phyloP scores from a whole-genome alignment of 2,113 vertebrate species.

The Aleadryas rufinucha region DNA sequence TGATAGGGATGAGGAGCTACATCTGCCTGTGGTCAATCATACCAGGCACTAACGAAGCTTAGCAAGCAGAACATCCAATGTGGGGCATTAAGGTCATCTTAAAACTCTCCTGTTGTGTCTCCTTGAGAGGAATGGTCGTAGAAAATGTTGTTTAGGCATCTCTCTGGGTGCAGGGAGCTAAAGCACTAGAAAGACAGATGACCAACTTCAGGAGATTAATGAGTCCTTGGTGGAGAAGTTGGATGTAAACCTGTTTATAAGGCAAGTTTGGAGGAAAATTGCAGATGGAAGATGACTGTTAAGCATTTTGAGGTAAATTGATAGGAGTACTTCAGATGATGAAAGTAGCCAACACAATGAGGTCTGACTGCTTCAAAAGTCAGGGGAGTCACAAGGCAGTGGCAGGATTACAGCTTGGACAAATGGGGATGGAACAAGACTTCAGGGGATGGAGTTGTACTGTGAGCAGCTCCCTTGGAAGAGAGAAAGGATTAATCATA shows the following conservation, averaged over 20 bases:
- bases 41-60: neutral
- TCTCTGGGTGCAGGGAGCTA: neutral
- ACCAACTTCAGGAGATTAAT: neutral
- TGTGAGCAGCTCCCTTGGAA: neutral
- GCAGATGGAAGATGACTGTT: neutral
- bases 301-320: neutral
- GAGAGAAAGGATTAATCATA: neutral
- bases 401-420: neutral
- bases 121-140: neutral
- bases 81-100: neutral
- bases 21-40: fast-evolving
- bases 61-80: neutral
- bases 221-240: neutral
- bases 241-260: neutral
- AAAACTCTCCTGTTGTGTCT: neutral
- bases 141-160: neutral
- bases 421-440: neutral
- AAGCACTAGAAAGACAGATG: neutral
- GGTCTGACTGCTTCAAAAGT: neutral
- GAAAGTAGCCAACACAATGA: neutral
- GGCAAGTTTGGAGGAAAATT: neutral
- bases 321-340: neutral
- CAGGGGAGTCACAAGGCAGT: neutral
- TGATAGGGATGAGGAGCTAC: neutral
- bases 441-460: neutral